Evolutionary conservation across 2,113 vertebrate genomes (phyloP).

Genomic region (Scortum barcoo): DNA sequence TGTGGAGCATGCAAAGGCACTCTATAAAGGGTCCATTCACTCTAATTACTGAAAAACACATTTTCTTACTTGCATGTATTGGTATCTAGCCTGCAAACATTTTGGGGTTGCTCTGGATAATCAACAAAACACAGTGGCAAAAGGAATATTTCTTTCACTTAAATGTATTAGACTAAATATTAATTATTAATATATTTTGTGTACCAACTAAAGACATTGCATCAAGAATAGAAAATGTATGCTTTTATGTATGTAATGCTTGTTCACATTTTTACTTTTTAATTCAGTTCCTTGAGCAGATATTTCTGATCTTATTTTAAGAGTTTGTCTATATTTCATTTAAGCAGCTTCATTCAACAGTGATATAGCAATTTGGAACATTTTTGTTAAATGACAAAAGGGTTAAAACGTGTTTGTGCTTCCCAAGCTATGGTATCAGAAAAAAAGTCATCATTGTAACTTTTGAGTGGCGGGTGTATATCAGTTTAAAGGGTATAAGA

Average conservation of each 20-base stretch:
- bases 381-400: not conserved
- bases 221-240: no score
- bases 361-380: not conserved
- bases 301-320: not conserved
- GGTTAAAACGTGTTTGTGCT: not conserved
- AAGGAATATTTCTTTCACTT: not conserved
- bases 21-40: not conserved
- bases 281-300: not conserved
- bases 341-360: not conserved
- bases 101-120: not conserved
- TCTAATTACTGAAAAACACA: not conserved
- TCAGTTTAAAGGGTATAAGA: not conserved
- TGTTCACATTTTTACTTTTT: not conserved
- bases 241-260: not conserved
- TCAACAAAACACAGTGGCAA: not conserved
- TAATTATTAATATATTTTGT: not conserved
- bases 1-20: conserved; percentile 9
- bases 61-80: not conserved
- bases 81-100: not conserved
- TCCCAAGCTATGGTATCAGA: not conserved
- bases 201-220: not conserved
- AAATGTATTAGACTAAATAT: not conserved
- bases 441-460: not conserved
- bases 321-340: not conserved
- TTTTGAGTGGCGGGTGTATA: not conserved